Evolutionary conservation across 2,113 vertebrate species (phyloP).

Genomic region (Catagonus wagneri): DNA sequence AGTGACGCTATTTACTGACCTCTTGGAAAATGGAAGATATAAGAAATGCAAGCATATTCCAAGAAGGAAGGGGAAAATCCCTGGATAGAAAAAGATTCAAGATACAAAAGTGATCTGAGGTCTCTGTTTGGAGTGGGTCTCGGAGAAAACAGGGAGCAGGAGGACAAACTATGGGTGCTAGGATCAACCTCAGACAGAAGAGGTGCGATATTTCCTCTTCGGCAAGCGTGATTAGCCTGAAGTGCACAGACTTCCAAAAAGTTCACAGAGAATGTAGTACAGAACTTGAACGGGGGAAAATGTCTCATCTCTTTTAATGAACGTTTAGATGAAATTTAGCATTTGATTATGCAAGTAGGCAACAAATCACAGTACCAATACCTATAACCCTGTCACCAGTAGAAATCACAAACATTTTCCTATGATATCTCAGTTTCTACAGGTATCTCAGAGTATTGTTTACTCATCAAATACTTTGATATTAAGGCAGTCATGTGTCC

Average conservation of each 20-base stretch:
- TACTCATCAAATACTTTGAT: slow-evolving; percentile 3
- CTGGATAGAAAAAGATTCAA: background rate
- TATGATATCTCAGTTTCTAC: background rate
- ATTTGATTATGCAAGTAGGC: background rate
- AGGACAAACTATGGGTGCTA: background rate
- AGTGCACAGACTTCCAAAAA: background rate
- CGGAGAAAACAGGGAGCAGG: background rate
- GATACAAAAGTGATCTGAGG: background rate
- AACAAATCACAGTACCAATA: background rate
- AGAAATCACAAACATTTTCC: slow-evolving; percentile 9
- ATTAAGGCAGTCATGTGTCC: background rate
- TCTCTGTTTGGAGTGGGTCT: background rate
- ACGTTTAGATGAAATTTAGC: background rate
- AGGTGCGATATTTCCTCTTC: too few relatives aligned
- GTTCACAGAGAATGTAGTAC: background rate
- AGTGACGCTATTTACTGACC: background rate
- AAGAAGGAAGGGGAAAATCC: background rate
- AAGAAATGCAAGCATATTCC: background rate
- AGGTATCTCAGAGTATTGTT: background rate
- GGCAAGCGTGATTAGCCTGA: background rate
- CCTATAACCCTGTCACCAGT: background rate
- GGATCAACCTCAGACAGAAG: background rate
- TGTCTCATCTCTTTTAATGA: background rate
- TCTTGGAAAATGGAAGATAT: background rate
- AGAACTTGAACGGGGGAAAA: background rate